Percentiles rank a stretch among this genome's conserved stretches.
phyloP scores from a whole-genome alignment of 2,888 invertebrate genomes.

The Hartigia nigra region DNA sequence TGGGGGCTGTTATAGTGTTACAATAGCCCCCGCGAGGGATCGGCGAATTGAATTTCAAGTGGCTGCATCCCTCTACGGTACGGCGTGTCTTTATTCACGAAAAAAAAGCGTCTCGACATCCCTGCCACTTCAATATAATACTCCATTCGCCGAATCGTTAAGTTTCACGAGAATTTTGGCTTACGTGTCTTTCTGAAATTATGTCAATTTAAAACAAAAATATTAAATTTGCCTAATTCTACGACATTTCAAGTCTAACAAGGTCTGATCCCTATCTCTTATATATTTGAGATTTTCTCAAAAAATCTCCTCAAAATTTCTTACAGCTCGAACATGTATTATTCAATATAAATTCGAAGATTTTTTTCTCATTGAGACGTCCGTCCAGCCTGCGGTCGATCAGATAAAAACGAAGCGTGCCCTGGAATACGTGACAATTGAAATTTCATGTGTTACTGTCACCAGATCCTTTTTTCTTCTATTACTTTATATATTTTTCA shows the following conservation, averaged over 20 bases:
- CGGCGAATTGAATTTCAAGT: conserved; percentile 66
- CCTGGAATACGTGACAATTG: conserved; percentile 38
- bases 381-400: conserved; percentile 13
- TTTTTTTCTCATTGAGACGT: conserved; percentile 2
- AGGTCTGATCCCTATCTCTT: not conserved
- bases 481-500: conserved; percentile 10
- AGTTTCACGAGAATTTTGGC: not conserved
- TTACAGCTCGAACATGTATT: not conserved
- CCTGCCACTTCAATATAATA: conserved; percentile 36
- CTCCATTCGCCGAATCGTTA: conserved; percentile 25
- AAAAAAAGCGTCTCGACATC: conserved; percentile 31
- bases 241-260: not conserved
- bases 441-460: not conserved
- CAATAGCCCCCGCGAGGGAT: conserved; percentile 53
- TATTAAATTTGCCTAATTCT: not conserved
- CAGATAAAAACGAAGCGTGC: conserved; percentile 32
- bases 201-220: not conserved
- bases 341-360: not conserved
- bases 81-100: conserved; percentile 51
- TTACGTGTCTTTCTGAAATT: not conserved
- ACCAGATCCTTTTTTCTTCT: not conserved
- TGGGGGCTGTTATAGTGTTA: conserved; percentile 60
- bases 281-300: not conserved
- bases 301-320: not conserved
- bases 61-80: conserved; percentile 64